Evolutionary conservation across 2,888 invertebrate genomes (phyloP).

Genomic region (Andrena camellia): DNA sequence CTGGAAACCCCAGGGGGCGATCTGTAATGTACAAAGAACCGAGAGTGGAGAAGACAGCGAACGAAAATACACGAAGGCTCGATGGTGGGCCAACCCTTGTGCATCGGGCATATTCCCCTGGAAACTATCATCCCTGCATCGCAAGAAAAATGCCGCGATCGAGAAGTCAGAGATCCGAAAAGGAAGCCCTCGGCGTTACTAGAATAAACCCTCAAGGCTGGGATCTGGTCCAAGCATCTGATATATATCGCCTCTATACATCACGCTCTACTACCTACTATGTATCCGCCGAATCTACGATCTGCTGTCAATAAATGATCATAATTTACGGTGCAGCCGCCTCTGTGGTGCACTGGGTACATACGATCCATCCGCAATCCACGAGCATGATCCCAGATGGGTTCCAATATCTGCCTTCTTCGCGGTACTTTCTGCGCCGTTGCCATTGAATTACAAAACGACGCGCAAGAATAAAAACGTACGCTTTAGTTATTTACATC

Average conservation of each 20-base stretch:
- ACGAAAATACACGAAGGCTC: neutral
- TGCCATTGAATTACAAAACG: too few relatives aligned
- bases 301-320: constrained; percentile 38
- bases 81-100: neutral
- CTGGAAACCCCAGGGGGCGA: neutral
- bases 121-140: too few relatives aligned
- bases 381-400: neutral
- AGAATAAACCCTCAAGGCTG: constrained; percentile 60
- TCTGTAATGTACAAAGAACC: neutral
- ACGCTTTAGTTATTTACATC: too few relatives aligned
- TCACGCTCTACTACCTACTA: constrained; percentile 4
- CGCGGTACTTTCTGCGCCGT: neutral
- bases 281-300: constrained; percentile 16
- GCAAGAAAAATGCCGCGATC: constrained; percentile 34
- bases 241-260: constrained; percentile 24
- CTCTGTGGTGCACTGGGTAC: too few relatives aligned
- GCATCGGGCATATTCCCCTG: neutral
- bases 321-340: constrained; percentile 16
- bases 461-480: too few relatives aligned
- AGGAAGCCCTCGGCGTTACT: constrained; percentile 54
- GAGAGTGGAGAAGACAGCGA: neutral
- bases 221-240: constrained; percentile 53
- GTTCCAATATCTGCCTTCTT: neutral
- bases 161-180: constrained; percentile 26
- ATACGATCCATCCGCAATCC: neutral